Evolutionary conservation across 2,797 vertebrate species (phyloP), one percentile per base, ranked within the genome.

Genomic region (Sebastes nivosus): DNA sequence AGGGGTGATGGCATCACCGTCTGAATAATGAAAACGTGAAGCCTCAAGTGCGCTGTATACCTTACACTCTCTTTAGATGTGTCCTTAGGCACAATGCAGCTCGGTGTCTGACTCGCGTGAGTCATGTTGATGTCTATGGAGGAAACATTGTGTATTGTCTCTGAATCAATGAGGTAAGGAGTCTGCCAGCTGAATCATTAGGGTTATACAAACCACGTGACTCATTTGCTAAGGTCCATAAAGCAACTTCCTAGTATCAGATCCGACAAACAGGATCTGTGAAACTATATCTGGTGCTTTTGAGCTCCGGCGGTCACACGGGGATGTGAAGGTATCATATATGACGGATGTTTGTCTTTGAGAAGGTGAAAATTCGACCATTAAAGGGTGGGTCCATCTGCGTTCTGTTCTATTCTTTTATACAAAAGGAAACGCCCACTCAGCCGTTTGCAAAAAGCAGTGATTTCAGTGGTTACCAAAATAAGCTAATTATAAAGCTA

Each of bases 1-100:
- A 65, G 80, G 55, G 64, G 58, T 86, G 75, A 85, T 72, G 87
- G n/a, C 80, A 80, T 92, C 92, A 85, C 71, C 27, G 80, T 75
- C 75, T 91, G 82, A 89, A 86, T 85, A 88, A 92, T 87, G 63
- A 75, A 87, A 85, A 81, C 76, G 25, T 75, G 59, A 71, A 42
- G 27, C 77, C 76, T 67, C 61, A 25, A 34, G 67, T 74, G 74
- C 67, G 64, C 68, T 29, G 70, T 88, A 79, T 87, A 84, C 57
- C 55, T 77, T 76, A 70, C 70, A 50, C 63, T 70, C 67, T 77
- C 18, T 75, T 85, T 30, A 71, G 58, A 73, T 72, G 71, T 70
- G 59, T 77, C 84, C 66, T 69, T 24, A 64, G 75, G 83, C 77
- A 77, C 69, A 76, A 54, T 80, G 29, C 22, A 63, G 58, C 72